phyloP scores from a whole-genome alignment of 2,113 vertebrate species.

The Glaucidium brasilianum region DNA sequence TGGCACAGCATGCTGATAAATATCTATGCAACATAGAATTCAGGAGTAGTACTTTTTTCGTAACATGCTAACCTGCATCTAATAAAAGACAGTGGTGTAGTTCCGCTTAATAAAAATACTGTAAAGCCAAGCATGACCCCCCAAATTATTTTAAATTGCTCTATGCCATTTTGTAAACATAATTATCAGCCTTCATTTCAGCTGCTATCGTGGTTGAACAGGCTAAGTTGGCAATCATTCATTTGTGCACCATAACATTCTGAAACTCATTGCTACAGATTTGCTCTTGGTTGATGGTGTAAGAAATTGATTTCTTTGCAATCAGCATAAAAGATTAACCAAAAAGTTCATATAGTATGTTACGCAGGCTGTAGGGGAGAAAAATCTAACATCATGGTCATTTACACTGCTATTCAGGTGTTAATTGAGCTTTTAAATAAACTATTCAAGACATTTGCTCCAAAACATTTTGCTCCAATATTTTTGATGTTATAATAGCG shows the following conservation, averaged over 20 bases:
- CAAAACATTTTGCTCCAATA: not conserved
- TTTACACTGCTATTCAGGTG: not conserved
- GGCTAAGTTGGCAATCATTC: not conserved
- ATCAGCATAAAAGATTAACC: not conserved
- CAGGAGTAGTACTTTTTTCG: not conserved
- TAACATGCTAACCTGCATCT: not conserved
- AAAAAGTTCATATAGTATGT: not conserved
- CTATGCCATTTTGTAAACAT: not conserved
- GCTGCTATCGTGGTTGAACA: not conserved
- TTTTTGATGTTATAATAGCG: not conserved
- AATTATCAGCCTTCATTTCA: not conserved
- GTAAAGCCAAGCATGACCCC: not conserved
- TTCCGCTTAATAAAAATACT: not conserved
- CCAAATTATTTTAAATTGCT: not conserved
- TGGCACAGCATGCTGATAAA: not conserved
- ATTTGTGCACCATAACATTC: not conserved
- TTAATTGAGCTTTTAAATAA: not conserved
- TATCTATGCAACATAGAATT: not conserved
- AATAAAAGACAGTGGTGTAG: not conserved
- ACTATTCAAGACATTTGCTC: not conserved
- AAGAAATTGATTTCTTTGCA: not conserved
- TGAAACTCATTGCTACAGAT: not conserved
- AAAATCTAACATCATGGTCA: not conserved
- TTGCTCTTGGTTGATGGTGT: not conserved
- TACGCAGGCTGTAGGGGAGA: not conserved